Conservation (phyloP, 2,888 invertebrate species). For the Drosophila nigricruria region DNA sequence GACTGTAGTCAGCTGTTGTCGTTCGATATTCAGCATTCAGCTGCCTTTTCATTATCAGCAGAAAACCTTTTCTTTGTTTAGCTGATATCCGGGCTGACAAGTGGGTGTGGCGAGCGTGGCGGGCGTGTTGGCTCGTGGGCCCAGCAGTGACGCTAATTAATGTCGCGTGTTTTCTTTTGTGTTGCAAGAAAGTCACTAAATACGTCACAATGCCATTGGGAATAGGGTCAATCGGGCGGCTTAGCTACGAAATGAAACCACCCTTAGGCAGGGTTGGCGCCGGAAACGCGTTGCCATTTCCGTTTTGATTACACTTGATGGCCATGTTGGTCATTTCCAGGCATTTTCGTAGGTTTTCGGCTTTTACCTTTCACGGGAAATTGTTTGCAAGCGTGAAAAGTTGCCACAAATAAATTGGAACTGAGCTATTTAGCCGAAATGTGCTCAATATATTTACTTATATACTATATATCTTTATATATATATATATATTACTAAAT, state of each 20-base stretch:
- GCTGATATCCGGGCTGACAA: slow-evolving; percentile 33
- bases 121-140: neutral
- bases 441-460: neutral
- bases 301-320: slow-evolving; percentile 66
- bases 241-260: slow-evolving; percentile 20
- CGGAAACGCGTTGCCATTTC: slow-evolving; percentile 72
- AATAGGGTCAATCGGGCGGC: slow-evolving; percentile 62
- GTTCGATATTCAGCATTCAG: slow-evolving; percentile 22
- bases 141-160: slow-evolving; percentile 37
- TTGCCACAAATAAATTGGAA: slow-evolving; percentile 40
- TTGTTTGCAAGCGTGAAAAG: slow-evolving; percentile 61
- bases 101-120: slow-evolving; percentile 26
- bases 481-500: no score
- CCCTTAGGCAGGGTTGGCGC: slow-evolving; percentile 8
- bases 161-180: slow-evolving; percentile 46
- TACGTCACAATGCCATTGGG: slow-evolving; percentile 39
- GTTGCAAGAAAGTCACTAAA: slow-evolving; percentile 40
- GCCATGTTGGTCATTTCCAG: slow-evolving; percentile 32
- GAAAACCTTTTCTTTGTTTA: slow-evolving; percentile 20
- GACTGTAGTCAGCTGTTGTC: slow-evolving; percentile 33
- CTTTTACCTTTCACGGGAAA: slow-evolving; percentile 34
- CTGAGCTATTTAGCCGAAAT: slow-evolving; percentile 2
- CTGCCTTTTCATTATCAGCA: slow-evolving; percentile 43
- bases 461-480: no score
- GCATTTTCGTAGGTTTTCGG: slow-evolving; percentile 7